Evolutionary conservation across 2,797 vertebrate genomes (phyloP).

Genomic region (Helarctos malayanus): DNA sequence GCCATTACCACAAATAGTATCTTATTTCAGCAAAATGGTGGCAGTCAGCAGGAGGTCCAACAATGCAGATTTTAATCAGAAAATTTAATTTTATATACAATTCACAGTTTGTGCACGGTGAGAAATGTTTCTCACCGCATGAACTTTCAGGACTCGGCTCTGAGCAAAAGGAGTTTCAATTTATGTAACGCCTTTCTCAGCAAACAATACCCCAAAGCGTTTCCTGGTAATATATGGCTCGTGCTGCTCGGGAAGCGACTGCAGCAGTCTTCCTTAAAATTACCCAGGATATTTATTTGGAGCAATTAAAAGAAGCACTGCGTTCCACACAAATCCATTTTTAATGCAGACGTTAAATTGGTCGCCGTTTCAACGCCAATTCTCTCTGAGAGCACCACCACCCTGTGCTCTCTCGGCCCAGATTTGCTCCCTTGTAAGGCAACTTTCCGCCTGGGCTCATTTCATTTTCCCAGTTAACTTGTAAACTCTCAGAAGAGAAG

Average conservation of each 20-base stretch:
- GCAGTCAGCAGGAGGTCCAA: slow-evolving; percentile 63
- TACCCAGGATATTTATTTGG: slow-evolving; percentile 59
- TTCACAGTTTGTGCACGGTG: slow-evolving; percentile 78
- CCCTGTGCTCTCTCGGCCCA: neutral
- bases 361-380: neutral
- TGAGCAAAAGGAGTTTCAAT: slow-evolving; percentile 83
- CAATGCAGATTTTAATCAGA: slow-evolving; percentile 85
- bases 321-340: slow-evolving; percentile 40
- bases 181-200: slow-evolving; percentile 70
- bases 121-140: slow-evolving; percentile 82
- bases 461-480: slow-evolving; percentile 69
- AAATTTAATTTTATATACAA: slow-evolving; percentile 85
- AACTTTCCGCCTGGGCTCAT: neutral
- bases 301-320: slow-evolving; percentile 52
- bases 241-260: slow-evolving; percentile 13
- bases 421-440: slow-evolving; percentile 9
- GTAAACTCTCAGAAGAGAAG: neutral
- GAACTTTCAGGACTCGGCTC: slow-evolving; percentile 76
- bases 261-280: slow-evolving; percentile 1
- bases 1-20: slow-evolving; percentile 72
- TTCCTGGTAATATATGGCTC: slow-evolving; percentile 62
- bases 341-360: slow-evolving; percentile 59
- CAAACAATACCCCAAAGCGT: slow-evolving; percentile 72
- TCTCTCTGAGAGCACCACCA: neutral
- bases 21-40: slow-evolving; percentile 74